A percentile compares a stretch with the other conserved stretches of the same genome.
Evolutionary conservation across 2,888 invertebrate species (phyloP).

Genomic region (Cataglyphis cursor): DNA sequence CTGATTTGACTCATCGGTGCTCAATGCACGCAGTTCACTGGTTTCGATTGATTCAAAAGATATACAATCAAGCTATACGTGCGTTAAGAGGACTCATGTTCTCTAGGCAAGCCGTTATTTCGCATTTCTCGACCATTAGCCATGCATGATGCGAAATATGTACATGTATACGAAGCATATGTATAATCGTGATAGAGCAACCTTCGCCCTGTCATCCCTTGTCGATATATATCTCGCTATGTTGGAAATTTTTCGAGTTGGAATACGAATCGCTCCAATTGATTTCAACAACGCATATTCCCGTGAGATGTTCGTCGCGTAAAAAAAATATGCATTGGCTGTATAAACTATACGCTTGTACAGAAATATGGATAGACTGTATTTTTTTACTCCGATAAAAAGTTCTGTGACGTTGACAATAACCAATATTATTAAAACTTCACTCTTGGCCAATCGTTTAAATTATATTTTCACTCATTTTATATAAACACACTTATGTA

Average conservation of each 20-base stretch:
- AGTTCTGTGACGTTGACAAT: conserved; percentile 11
- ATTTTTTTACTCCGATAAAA: conserved; percentile 41
- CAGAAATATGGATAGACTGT: conserved; percentile 17
- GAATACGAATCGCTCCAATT: conserved; percentile 35
- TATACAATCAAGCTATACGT: conserved; percentile 28
- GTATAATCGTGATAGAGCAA: conserved; percentile 28
- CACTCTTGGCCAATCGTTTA: neutral
- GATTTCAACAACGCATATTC: conserved; percentile 43
- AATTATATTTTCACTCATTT: conserved; percentile 17
- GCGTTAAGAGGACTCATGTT: conserved; percentile 22
- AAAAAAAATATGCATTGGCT: conserved; percentile 32
- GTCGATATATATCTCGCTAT: neutral
- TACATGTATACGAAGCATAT: neutral
- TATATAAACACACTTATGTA: neutral
- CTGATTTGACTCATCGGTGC: conserved; percentile 40
- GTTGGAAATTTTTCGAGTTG: conserved; percentile 21
- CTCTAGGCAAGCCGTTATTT: conserved; percentile 31
- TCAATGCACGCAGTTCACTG: conserved; percentile 61
- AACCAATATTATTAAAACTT: conserved; percentile 40
- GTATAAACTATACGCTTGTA: conserved; percentile 47
- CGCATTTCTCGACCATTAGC: conserved; percentile 36
- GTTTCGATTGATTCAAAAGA: conserved; percentile 54
- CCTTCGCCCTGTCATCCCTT: conserved; percentile 12
- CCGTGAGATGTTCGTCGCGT: conserved; percentile 38
- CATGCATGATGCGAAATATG: conserved; percentile 16